Conservation (phyloP, 2,113 vertebrate species). For the Puntigrus tetrazona region DNA sequence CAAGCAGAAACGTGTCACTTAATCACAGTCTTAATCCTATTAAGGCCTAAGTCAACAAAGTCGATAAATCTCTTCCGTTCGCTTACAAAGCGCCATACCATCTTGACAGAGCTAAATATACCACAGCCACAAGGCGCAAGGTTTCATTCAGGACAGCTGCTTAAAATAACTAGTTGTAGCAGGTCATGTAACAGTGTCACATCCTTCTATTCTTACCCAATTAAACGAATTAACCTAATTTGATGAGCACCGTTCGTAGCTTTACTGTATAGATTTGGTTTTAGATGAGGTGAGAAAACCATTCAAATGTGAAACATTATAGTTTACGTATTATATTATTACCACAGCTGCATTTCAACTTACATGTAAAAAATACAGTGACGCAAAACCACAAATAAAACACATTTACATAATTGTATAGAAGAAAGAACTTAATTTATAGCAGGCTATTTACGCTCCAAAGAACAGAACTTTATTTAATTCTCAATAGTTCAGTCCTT, state of each 20-base stretch:
- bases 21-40: conserved; percentile 46
- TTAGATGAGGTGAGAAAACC: neutral
- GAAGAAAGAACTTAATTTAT: neutral
- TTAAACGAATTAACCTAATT: neutral
- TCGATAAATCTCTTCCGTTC: conserved; percentile 46
- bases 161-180: conserved; percentile 36
- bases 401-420: neutral
- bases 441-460: neutral
- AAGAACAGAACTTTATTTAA: neutral
- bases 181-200: neutral
- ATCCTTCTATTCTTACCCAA: neutral
- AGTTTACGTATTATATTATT: neutral
- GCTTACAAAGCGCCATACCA: conserved; percentile 21
- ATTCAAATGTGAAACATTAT: neutral
- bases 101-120: conserved; percentile 35
- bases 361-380: neutral
- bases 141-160: neutral
- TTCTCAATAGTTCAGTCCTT: neutral
- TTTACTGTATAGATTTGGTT: neutral
- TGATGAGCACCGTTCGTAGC: neutral
- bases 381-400: no score
- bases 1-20: conserved; percentile 29
- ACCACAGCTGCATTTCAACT: neutral
- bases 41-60: conserved; percentile 22
- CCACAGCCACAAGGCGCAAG: neutral